Percentiles rank a stretch among this genome's conserved stretches.
phyloP scores from a whole-genome alignment of 2,888 invertebrate species.

The Mylabris sibirica region DNA sequence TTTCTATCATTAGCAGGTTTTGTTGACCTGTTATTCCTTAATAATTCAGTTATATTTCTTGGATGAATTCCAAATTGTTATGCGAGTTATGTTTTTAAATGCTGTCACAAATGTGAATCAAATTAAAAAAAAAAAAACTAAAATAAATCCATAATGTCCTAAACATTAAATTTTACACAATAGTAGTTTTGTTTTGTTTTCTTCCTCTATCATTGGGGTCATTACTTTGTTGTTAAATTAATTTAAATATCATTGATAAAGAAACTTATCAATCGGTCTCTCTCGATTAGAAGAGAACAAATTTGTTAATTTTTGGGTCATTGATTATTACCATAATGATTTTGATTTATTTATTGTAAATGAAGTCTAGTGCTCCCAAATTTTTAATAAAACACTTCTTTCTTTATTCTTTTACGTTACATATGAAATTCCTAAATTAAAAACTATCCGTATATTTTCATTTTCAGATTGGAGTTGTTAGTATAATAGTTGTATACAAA shows the following conservation, averaged over 20 bases:
- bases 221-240: neutral
- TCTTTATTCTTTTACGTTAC: too few species aligned
- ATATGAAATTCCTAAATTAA: neutral
- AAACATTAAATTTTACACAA: too few species aligned
- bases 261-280: too few species aligned
- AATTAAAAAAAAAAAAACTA: too few species aligned
- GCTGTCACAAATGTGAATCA: too few species aligned
- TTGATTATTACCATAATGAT: neutral
- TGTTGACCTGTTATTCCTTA: too few species aligned
- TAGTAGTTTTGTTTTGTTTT: too few species aligned
- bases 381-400: too few species aligned
- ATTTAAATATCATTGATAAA: neutral
- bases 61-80: neutral
- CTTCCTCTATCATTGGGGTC: neutral
- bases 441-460: neutral
- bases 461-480: neutral
- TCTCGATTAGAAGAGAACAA: neutral
- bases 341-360: neutral
- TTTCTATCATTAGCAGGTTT: neutral
- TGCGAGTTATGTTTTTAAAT: too few species aligned
- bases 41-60: neutral
- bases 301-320: neutral
- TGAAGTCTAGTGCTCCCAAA: too few species aligned
- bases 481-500: neutral
- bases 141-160: too few species aligned